Base-by-base conservation (phyloP, 2,888 invertebrate species). In the Polydrusus tereticollis region DNA sequence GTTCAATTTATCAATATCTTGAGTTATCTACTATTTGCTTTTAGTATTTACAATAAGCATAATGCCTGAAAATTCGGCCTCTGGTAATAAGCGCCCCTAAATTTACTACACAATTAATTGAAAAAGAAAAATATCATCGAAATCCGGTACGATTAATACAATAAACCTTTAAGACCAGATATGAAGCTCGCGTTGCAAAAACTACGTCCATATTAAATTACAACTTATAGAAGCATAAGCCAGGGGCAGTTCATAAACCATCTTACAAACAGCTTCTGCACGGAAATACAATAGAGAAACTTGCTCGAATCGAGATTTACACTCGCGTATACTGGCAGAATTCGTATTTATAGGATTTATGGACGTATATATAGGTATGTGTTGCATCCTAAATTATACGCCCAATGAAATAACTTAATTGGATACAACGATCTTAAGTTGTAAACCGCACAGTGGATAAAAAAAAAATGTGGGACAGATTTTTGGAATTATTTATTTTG, bases 201-300 rank as follows among this genome's bases (percentile, higher is more conserved):
- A 55, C 69, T 70, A 33, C 55, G 55, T 18, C 33, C 43, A 43
- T 66, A 65, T 71, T 71, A 65, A 71, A 71, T 71, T 65, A 71
- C 65, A 65, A 71, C 62, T 67, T 72, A 67, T 55, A 72, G 66
- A 72, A 45, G 59, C 43, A 66, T 71, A 66, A 65, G 66, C 72
- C 72, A 72, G 66, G 18, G 67, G 67, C 72, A 43, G 62, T 18
- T 55, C 66, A 67, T 72, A 72, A 72, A 72, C 23, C 62, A 72
- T 67, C 60, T 52, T 65, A 62, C 21, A 71, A 71, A 71, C 70
- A 59, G 70, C 70, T 71, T 71, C 70, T 71, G 70, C 70, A 65
- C 70, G 70, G 59, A 71, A 71, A 71, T 66, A 71, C 70, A 71
- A 71, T 71, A 71, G 70, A 71, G 70, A 71, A 65, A 71, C 70